These are phyloP conservation scores for Petrosia ficiformis DNA, from an alignment of 37 sponge, comb jelly and placozoan genomes.

Conservation along the genomic window DNA sequence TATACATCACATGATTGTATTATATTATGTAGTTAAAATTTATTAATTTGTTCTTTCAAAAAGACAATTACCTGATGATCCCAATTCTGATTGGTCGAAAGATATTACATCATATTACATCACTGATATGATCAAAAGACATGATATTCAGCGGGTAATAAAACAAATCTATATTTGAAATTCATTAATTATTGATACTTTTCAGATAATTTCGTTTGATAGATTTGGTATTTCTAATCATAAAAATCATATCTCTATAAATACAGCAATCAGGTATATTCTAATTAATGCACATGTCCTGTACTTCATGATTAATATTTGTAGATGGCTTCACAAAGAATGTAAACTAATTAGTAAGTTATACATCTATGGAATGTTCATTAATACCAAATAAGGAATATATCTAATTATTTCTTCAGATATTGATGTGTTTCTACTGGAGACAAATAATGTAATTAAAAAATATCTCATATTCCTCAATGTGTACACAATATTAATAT, in stretches of 20 bases:
- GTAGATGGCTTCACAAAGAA: background rate
- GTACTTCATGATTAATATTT: background rate
- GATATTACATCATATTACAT: background rate
- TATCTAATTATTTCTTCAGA: too few species aligned
- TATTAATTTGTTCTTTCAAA: background rate
- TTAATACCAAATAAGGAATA: too few species aligned
- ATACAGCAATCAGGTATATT: constrained; percentile 51
- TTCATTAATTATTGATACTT: background rate
- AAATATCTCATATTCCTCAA: too few species aligned
- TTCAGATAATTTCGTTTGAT: constrained; percentile 91
- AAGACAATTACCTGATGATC: constrained; percentile 51
- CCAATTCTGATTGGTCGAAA: constrained; percentile 25
- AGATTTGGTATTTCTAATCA: constrained; percentile 85
- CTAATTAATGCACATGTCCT: background rate
- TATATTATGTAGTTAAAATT: background rate
- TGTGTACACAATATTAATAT: background rate
- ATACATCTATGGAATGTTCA: too few species aligned
- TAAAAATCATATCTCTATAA: constrained; percentile 77
- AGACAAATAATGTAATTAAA: too few species aligned
- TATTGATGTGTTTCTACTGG: background rate
- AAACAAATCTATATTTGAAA: too few species aligned
- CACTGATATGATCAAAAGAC: background rate
- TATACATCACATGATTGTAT: background rate
- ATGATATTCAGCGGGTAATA: background rate
- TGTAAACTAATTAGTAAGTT: background rate